Conservation (phyloP, 1,140 invertebrate species). For the Nasonia longicornis region DNA sequence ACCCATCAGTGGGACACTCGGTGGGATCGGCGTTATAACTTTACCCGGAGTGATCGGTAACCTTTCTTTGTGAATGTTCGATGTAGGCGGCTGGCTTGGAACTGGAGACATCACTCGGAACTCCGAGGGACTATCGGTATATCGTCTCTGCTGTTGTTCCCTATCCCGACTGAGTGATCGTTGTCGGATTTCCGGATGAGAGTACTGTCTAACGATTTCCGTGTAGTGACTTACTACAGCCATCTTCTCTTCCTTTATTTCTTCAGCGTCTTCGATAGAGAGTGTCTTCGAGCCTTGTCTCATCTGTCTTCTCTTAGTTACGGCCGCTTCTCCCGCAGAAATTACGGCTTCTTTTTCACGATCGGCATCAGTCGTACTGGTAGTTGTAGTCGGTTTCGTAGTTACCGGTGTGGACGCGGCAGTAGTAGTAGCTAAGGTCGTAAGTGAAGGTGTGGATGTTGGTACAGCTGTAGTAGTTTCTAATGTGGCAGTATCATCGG, state of each 20-base stretch:
- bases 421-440: not conserved
- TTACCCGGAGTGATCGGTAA: not conserved
- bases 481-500: not conserved
- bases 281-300: constrained; percentile 60
- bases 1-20: not conserved
- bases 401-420: not conserved
- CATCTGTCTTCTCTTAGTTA: constrained; percentile 62
- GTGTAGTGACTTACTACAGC: constrained; percentile 83
- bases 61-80: constrained; percentile 10
- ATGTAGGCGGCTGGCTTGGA: not conserved
- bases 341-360: constrained; percentile 59
- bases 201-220: constrained; percentile 74
- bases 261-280: constrained; percentile 70
- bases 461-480: not conserved
- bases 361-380: constrained; percentile 56
- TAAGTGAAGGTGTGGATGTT: not conserved
- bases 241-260: constrained; percentile 73
- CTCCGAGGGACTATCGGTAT: constrained; percentile 17
- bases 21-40: constrained; percentile 25
- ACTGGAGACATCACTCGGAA: constrained; percentile 8
- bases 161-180: constrained; percentile 39
- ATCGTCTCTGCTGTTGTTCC: constrained; percentile 5
- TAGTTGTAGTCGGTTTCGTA: not conserved
- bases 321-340: constrained; percentile 63
- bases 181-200: constrained; percentile 32